phyloP scores from a whole-genome alignment of 2,888 invertebrate species.

The Heliconius erato region DNA sequence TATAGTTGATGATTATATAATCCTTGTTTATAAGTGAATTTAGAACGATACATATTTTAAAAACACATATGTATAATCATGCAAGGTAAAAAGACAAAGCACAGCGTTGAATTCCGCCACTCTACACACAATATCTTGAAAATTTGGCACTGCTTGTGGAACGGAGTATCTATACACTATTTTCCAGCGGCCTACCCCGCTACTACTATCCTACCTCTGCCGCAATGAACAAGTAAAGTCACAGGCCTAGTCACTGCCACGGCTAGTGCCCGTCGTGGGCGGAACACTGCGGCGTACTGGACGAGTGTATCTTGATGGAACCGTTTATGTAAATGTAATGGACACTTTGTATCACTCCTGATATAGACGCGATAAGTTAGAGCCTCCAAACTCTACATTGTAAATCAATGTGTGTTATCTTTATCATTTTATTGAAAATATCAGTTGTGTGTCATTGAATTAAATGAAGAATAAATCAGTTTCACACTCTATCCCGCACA shows the following conservation, averaged over 20 bases:
- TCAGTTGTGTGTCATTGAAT: not conserved
- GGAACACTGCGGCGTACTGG: not conserved
- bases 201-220: too few species aligned
- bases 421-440: slow-evolving; percentile 7
- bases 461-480: too few species aligned
- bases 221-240: not conserved
- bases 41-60: too few species aligned
- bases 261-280: not conserved
- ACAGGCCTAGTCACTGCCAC: not conserved
- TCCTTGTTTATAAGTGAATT: too few species aligned
- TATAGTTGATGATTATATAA: too few species aligned
- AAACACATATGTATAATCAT: too few species aligned
- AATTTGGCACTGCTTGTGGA: not conserved
- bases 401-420: slow-evolving; percentile 13
- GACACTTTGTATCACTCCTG: slow-evolving; percentile 26
- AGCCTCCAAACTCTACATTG: not conserved
- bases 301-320: slow-evolving; percentile 3
- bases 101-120: not conserved
- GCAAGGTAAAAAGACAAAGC: too few species aligned
- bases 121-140: not conserved
- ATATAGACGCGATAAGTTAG: slow-evolving; percentile 30
- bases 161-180: too few species aligned
- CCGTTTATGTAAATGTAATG: slow-evolving; percentile 44
- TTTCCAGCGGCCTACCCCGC: too few species aligned
- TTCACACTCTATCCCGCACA: too few species aligned